Evolutionary conservation across 2,113 vertebrate species (phyloP).

Genomic region (Apistogramma diplotaenia): DNA sequence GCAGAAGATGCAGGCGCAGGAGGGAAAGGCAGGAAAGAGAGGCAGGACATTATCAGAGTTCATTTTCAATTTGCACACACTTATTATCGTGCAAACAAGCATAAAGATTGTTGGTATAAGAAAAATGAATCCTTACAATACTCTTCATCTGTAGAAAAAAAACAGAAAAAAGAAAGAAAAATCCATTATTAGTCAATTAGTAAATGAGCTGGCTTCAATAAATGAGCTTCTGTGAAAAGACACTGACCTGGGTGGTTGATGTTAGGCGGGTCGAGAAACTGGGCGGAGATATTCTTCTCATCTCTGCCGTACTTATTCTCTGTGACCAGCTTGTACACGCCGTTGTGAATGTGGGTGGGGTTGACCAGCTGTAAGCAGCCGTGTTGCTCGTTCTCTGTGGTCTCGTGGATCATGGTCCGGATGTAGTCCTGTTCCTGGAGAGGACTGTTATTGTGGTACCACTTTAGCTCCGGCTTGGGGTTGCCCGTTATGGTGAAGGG

Average conservation of each 20-base stretch:
- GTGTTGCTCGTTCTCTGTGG: conserved; percentile 88
- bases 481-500: conserved; percentile 96
- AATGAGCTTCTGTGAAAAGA: neutral
- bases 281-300: conserved; percentile 84
- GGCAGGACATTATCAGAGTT: neutral
- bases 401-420: conserved; percentile 87
- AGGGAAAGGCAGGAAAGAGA: neutral
- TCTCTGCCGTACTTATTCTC: conserved; percentile 88
- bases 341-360: conserved; percentile 96
- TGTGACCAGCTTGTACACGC: conserved; percentile 89
- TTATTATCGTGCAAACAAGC: neutral
- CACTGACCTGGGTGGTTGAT: conserved; percentile 73
- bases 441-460: conserved; percentile 85
- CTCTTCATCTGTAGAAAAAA: conserved; percentile 48
- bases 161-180: neutral
- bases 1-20: neutral
- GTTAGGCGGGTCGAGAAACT: conserved; percentile 88
- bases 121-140: conserved; percentile 63
- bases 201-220: neutral
- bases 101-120: neutral
- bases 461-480: conserved; percentile 88
- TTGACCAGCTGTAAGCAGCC: conserved; percentile 95
- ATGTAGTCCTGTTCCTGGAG: conserved; percentile 90
- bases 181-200: neutral
- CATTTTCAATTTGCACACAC: neutral